Base-by-base conservation (phyloP, 2,113 vertebrate species). In the Corythornis madagascariensis region DNA sequence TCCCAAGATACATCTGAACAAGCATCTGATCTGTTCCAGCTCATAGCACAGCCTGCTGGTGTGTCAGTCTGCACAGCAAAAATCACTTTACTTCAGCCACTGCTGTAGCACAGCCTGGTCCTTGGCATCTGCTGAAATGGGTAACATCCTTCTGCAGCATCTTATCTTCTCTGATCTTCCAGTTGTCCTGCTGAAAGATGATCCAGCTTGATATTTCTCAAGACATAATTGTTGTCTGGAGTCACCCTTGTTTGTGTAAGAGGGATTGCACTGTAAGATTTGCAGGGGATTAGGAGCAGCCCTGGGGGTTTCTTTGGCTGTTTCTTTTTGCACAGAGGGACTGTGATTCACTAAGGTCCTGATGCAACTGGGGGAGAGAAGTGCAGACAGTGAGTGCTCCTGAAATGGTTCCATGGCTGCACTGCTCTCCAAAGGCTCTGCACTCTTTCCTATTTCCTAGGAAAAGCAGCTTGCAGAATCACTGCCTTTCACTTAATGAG, bases 221-320 rank as follows among this genome's bases (percentile, higher is more conserved):
- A 85, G 83, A 90, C 71, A 35, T 82, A 86, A 85, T 35, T 93
- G 91, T 88, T 92, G 83, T 82, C 89, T 88, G 92, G 63, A 86
- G 48, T 78, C 59, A 75, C 45, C 40, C 35, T 52, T 91, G 89
- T 91, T 96, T 89, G 33, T 77, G 33, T 80, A 91, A 83, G n/a
- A 91, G 33, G 40, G 55, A 65, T 59, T 79, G 40, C 57, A 72
- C 13, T 61, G 35, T 21, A 43, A 71, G 45, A 77, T 24, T 76
- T 90, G 60, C 52, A 86, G 59, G 31, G 59, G 52, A 88, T 85
- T 53, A 73, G 66, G 90, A 83, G 4, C 18, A 95, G 56, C 28
- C 21, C 15, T 65, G 70, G 50, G 79, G 73, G 91, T 10, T 29
- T 55, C 24, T 50, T 13, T 24, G 22, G 12, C 7, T 50, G 22